Evolutionary conservation across 1,140 invertebrate species (phyloP), one percentile per base, ranked within the genome.

Genomic region (Microplitis demolitor): DNA sequence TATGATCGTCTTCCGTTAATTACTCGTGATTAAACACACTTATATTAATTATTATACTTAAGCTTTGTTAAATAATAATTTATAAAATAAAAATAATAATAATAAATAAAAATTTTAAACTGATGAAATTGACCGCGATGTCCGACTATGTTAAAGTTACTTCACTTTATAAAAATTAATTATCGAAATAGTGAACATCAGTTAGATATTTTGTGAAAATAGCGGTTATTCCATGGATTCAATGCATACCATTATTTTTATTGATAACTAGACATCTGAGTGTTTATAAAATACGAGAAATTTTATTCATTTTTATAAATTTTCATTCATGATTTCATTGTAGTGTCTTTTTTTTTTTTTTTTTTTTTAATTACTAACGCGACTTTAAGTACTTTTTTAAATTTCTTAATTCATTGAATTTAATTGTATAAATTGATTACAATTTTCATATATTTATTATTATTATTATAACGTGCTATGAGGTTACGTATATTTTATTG

Each of bases 1-100:
- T 74, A 62, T 45, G 58, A 72, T 53, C 61, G 50, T 73, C 71
- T 58, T 62, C 61, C 67, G 71, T 73, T 62, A 34, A 72, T 66
- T 71, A 63, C 53, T 61, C 39, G 64, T 39, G 63, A 72, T 66
- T 45, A 61, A 50, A 45, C 5, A 45, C 11, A 11, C 39, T 11
- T 45, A 45, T 45, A 9, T 45, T 45, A 45, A 66, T 58, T 56
- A 34, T 56, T 14, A 14, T 6, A n/a, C 33, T 14, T 11, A 35
- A 37, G 24, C 13, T 37, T 62, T 4, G 6, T n/a, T 11, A n/a
- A 62, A 35, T 33, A n/a, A 62, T 6, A 35, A 35, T 9, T 35
- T 11, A 62, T 13, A 31, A 62, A 35, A 62, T n/a, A n/a, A 35
- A 11, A 62, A 33, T n/a, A n/a, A 4, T 13, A 62, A n/a, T 35